These are phyloP conservation scores for Trichoplax adhaerens DNA, from an alignment of 37 sponge, comb jelly and placozoan species.

Conservation along the genomic window DNA sequence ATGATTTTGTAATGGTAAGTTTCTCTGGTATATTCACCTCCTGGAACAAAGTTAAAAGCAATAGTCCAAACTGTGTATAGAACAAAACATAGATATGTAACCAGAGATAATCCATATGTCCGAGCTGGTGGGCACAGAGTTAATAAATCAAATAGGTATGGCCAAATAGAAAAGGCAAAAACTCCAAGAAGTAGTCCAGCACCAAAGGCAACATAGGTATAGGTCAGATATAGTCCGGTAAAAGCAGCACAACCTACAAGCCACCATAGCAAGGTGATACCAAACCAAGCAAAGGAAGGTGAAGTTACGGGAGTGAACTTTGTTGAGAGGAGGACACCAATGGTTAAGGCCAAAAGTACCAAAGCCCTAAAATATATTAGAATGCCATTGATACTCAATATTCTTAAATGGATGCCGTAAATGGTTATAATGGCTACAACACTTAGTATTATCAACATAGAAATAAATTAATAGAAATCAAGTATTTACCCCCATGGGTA, in stretches of 20 bases:
- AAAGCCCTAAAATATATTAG: slow-evolving; percentile 1
- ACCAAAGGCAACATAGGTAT: slow-evolving; percentile 19
- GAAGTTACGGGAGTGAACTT: too few species aligned
- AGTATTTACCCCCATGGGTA: slow-evolving; percentile 35
- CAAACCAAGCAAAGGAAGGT: too few species aligned
- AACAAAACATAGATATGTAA: not conserved
- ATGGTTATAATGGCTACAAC: too few species aligned
- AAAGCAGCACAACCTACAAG: slow-evolving; percentile 13
- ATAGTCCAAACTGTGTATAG: slow-evolving; percentile 29
- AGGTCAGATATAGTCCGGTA: slow-evolving; percentile 15
- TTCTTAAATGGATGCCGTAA: too few species aligned
- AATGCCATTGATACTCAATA: not conserved
- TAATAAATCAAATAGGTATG: slow-evolving; percentile 15
- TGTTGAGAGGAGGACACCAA: not conserved
- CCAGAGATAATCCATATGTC: slow-evolving; percentile 15
- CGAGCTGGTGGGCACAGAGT: slow-evolving; percentile 9
- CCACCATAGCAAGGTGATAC: slow-evolving; percentile 9
- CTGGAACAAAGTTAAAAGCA: slow-evolving; percentile 49
- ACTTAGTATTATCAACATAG: too few species aligned
- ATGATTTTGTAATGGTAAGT: not conserved
- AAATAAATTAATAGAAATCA: too few species aligned
- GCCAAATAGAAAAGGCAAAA: slow-evolving; percentile 37
- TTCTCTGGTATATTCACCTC: slow-evolving; percentile 26
- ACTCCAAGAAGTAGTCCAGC: slow-evolving; percentile 27
- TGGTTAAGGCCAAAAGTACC: not conserved